Evolutionary conservation across 2,888 invertebrate genomes (phyloP), one percentile per base, ranked within the genome.

Genomic region (Pammene fasciana): DNA sequence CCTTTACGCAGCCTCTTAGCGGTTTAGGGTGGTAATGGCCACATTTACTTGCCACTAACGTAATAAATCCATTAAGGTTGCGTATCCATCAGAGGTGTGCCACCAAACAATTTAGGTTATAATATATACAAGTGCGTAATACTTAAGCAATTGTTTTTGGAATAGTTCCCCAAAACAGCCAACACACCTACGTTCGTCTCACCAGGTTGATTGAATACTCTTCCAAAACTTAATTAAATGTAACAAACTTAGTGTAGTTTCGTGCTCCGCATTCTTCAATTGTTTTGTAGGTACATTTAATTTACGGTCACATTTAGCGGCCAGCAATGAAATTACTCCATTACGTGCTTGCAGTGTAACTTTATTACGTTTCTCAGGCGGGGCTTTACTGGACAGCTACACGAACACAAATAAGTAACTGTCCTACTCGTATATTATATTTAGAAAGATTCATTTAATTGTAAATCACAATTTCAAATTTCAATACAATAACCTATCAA

Each of bases 21-120:
- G 66, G 41, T 59, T 67, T 52, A 18, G 26, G 26, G 26, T 26
- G 36, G 61, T 48, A 48, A 50, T 61, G 11, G n/a, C n/a, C 26
- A 56, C 55, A 56, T 64, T 54, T 46, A 54, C 14, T 56, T 46
- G 11, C 6, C 45, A 46, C 26, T 41, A 57, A 57, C 38, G 36
- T 60, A 54, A 60, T 67, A 45, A 43, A 48, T 26, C 48, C 18
- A 57, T 57, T 48, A 57, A 41, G 9, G 57, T 1, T n/a, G 36
- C 34, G 38, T 38, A 0, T 38, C 9, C 6, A 26, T 4, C 26
- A 26, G 1, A 26, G 26, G 4, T 26, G 26, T 26, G 26, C 26
- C 26, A 26, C 26, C 26, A 26, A 26, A 26, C 26, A 26, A 3
- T 26, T 26, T 26, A 26, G 26, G 26, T 26, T 26, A n/a, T n/a